phyloP scores from a whole-genome alignment of 2,888 invertebrate genomes.

The Chydorus sphaericus region DNA sequence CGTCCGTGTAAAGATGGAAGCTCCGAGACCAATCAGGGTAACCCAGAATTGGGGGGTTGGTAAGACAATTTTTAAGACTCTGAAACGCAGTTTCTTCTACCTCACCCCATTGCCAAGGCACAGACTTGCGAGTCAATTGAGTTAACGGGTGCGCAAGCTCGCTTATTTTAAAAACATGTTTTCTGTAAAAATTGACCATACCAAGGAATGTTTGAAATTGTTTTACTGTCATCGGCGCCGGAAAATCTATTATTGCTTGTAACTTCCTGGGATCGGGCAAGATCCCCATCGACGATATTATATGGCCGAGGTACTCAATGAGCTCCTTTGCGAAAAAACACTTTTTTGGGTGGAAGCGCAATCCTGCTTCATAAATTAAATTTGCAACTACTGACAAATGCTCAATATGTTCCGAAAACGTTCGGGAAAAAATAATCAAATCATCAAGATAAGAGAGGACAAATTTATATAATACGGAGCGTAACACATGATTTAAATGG shows the following conservation, averaged over 20 bases:
- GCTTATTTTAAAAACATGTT: too few species aligned
- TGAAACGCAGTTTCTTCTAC: not conserved
- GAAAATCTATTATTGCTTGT: too few species aligned
- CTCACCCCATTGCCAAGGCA: too few species aligned
- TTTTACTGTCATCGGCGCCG: too few species aligned
- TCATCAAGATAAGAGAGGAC: slow-evolving; percentile 12
- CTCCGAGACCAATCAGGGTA: not conserved
- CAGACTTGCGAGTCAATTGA: too few species aligned
- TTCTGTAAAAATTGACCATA: too few species aligned
- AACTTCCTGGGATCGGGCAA: too few species aligned
- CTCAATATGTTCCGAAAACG: not conserved
- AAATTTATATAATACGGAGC: not conserved
- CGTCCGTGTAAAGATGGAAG: too few species aligned
- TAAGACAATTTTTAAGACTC: not conserved
- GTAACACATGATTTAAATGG: slow-evolving; percentile 23
- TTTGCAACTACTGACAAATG: not conserved
- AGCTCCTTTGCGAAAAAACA: not conserved
- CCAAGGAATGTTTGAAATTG: too few species aligned
- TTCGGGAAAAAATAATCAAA: slow-evolving; percentile 1
- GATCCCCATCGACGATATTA: not conserved
- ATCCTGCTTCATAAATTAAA: slow-evolving; percentile 2
- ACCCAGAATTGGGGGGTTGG: not conserved
- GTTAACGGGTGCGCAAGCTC: too few species aligned
- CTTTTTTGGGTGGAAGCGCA: not conserved
- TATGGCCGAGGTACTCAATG: slow-evolving; percentile 4